Conservation (phyloP, 1,140 invertebrate genomes). For the Drosophila neocordata region DNA sequence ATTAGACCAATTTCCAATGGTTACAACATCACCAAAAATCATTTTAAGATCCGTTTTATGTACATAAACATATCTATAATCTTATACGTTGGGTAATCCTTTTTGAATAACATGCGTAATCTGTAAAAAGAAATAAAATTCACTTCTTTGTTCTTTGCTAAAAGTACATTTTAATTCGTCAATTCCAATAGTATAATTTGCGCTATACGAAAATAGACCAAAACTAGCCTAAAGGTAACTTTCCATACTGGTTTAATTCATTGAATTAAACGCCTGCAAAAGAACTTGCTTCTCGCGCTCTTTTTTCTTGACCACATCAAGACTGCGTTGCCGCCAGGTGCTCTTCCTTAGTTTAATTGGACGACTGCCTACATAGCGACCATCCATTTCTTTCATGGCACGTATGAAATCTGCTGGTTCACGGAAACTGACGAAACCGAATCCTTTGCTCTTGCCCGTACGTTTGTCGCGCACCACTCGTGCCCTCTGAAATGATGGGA, state of each 20-base stretch:
- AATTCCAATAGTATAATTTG: slow-evolving; percentile 54
- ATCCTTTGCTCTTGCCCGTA: slow-evolving; percentile 99
- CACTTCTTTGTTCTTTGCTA: slow-evolving; percentile 36
- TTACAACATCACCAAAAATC: neutral
- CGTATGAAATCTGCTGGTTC: slow-evolving; percentile 98
- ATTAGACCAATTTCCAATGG: neutral
- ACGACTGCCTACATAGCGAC: slow-evolving; percentile 97
- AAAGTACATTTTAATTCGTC: slow-evolving; percentile 54
- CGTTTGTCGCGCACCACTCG: slow-evolving; percentile 98
- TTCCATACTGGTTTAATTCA: slow-evolving; percentile 38
- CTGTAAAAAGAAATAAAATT: neutral
- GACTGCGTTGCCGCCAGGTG: slow-evolving; percentile 96
- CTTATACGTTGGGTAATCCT: too few relatives aligned
- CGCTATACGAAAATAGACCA: slow-evolving; percentile 58
- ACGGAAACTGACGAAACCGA: slow-evolving; percentile 99
- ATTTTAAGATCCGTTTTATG: neutral
- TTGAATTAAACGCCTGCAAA: slow-evolving; percentile 86
- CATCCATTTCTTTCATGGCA: slow-evolving; percentile 99
- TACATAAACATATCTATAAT: neutral
- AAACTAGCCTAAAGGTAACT: slow-evolving; percentile 68
- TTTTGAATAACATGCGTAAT: too few relatives aligned
- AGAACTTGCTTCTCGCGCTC: slow-evolving; percentile 94
- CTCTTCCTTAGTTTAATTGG: slow-evolving; percentile 99
- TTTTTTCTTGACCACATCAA: slow-evolving; percentile 97
- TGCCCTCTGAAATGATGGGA: slow-evolving; percentile 96